Evolutionary conservation across 1,140 invertebrate genomes (phyloP).

Genomic region (Physella acuta): DNA sequence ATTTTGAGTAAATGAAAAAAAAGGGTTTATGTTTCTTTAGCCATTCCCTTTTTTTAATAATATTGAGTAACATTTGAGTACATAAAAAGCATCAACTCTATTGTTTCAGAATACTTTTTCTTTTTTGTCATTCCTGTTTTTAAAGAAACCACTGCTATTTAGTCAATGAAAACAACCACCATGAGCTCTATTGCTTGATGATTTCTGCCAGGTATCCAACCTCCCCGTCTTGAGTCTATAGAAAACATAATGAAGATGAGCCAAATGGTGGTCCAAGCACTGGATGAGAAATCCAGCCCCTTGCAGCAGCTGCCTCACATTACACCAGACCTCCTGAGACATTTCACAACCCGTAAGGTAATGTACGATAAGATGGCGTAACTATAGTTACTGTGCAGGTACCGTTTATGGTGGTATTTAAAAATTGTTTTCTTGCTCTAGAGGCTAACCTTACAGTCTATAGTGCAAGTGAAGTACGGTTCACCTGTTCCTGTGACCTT

Average conservation of each 20-base stretch:
- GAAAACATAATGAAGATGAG: conserved; percentile 97
- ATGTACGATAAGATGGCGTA: no score
- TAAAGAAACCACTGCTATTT: not conserved
- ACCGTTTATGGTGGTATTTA: no score
- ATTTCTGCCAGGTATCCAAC: conserved; percentile 59
- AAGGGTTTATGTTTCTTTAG: no score
- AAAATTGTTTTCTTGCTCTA: no score
- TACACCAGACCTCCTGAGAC: conserved; percentile 88
- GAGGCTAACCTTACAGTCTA: no score
- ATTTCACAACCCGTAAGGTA: conserved; percentile 84
- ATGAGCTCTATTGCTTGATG: not conserved
- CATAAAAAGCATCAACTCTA: no score
- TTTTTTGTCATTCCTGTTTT: conserved; percentile 1
- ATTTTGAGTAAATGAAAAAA: no score
- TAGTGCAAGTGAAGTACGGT: no score
- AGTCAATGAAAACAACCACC: not conserved
- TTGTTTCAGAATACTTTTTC: conserved; percentile 58
- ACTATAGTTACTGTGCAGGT: no score
- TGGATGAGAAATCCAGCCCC: conserved; percentile 92
- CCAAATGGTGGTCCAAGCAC: conserved; percentile 93
- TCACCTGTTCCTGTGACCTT: no score
- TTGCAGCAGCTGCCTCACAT: conserved; percentile 94
- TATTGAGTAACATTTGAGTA: no score
- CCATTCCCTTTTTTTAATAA: no score
- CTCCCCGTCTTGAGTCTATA: conserved; percentile 91